These are phyloP conservation scores for Salmo trutta DNA, from an alignment of 2,797 vertebrate genomes.

Conservation along the genomic window DNA sequence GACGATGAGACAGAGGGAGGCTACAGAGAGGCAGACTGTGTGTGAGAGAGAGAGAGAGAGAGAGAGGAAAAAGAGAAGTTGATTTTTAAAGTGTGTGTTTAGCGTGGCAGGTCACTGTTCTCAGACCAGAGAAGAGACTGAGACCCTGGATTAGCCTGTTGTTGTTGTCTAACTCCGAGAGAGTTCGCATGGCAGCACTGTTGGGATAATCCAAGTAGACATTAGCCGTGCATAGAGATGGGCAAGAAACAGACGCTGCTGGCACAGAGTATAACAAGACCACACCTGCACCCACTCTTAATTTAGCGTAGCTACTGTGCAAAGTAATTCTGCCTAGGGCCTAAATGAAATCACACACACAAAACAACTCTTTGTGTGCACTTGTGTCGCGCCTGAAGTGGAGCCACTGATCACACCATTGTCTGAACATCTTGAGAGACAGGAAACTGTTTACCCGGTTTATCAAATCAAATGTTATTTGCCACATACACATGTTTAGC, in stretches of 20 bases:
- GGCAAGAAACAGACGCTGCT: neutral
- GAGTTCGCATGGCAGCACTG: neutral
- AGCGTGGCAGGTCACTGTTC: neutral
- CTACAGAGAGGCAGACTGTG: neutral
- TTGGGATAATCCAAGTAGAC: neutral
- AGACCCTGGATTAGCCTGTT: neutral
- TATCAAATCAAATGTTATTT: constrained; percentile 28
- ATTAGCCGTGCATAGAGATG: neutral
- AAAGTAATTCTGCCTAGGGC: neutral
- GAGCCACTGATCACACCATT: neutral
- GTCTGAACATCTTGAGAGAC: constrained; percentile 53
- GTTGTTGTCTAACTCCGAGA: neutral
- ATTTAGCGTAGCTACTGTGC: neutral
- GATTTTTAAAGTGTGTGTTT: constrained; percentile 2
- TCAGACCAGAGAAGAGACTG: neutral
- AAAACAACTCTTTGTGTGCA: neutral
- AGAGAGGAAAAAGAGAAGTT: neutral
- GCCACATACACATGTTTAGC: too few relatives aligned
- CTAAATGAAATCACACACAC: neutral
- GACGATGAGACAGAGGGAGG: neutral
- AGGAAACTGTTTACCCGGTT: constrained; percentile 63
- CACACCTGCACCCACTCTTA: neutral
- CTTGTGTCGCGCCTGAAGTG: neutral
- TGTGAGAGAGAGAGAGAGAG: too few relatives aligned
- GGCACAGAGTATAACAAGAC: neutral